A percentile compares a stretch with the other conserved stretches of the same genome.
These are phyloP conservation scores for Mythimna pallens DNA, from an alignment of 2,888 invertebrate species.

Conservation along the genomic window DNA sequence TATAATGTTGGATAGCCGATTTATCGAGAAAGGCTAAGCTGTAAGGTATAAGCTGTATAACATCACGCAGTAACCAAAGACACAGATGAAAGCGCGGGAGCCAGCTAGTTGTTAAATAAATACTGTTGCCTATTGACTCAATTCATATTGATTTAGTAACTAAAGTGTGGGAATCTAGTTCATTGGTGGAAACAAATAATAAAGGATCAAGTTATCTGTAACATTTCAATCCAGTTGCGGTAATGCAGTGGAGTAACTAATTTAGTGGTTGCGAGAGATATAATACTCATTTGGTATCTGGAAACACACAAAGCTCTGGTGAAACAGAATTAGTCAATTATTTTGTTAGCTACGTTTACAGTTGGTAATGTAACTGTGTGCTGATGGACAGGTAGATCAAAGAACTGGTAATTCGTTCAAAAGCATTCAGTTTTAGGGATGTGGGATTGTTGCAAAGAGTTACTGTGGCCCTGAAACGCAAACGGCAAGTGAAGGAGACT, in stretches of 20 bases:
- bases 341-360: constrained; percentile 1
- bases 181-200: constrained; percentile 41
- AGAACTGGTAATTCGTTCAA: neutral
- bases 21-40: too few relatives aligned
- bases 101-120: too few relatives aligned
- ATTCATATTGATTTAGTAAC: constrained; percentile 6
- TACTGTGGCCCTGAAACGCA: too few relatives aligned
- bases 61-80: too few relatives aligned
- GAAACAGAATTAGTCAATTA: constrained; percentile 16
- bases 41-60: too few relatives aligned
- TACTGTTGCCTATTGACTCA: neutral
- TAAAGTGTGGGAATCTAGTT: constrained; percentile 49
- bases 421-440: too few relatives aligned
- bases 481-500: too few relatives aligned
- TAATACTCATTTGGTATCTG: constrained; percentile 34
- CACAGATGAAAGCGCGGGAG: too few relatives aligned
- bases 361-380: neutral
- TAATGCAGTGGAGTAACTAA: constrained; percentile 58
- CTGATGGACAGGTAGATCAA: constrained; percentile 1
- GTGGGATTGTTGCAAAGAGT: too few relatives aligned
- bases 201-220: constrained; percentile 59
- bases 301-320: constrained; percentile 20
- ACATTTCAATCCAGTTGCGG: constrained; percentile 63
- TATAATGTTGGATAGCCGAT: too few relatives aligned
- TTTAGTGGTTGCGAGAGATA: constrained; percentile 57